These are phyloP conservation scores for Zhuqinia jingwanae DNA, from an alignment of 2,888 invertebrate species.

Conservation along the genomic window DNA sequence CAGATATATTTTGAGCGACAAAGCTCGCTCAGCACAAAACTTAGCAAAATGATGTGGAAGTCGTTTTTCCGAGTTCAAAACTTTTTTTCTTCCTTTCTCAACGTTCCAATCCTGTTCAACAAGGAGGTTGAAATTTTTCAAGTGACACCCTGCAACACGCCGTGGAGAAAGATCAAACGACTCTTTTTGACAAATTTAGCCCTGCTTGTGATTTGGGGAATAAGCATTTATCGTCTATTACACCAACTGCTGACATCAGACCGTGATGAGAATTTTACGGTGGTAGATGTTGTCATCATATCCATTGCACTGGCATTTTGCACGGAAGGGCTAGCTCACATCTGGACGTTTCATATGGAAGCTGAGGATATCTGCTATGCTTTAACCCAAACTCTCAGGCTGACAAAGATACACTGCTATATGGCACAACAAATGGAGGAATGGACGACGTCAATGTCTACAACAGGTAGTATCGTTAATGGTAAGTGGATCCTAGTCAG, in stretches of 20 bases:
- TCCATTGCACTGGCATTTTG: slow-evolving; percentile 60
- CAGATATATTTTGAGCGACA: not conserved
- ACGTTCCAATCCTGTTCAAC: slow-evolving; percentile 58
- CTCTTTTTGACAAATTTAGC: slow-evolving; percentile 68
- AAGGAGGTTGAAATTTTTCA: slow-evolving; percentile 38
- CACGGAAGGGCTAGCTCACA: slow-evolving; percentile 59
- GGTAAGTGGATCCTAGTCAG: slow-evolving; percentile 51
- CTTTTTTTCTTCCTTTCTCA: slow-evolving; percentile 57
- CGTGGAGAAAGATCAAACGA: slow-evolving; percentile 66
- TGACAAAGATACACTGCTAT: slow-evolving; percentile 46
- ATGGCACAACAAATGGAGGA: slow-evolving; percentile 15
- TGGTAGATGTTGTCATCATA: slow-evolving; percentile 63
- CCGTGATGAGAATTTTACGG: slow-evolving; percentile 65
- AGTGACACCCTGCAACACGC: slow-evolving; percentile 66
- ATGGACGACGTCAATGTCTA: not conserved
- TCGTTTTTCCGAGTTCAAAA: slow-evolving; percentile 64
- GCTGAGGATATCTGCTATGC: slow-evolving; percentile 62
- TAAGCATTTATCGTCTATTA: slow-evolving; percentile 67
- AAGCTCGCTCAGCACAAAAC: not conserved
- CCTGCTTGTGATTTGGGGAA: slow-evolving; percentile 65
- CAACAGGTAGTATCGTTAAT: slow-evolving; percentile 64
- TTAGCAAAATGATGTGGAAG: slow-evolving; percentile 63
- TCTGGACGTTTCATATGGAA: slow-evolving; percentile 62
- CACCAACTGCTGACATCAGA: slow-evolving; percentile 64
- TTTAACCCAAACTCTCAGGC: slow-evolving; percentile 46